These are phyloP conservation scores for Baronia brevicornis DNA, from an alignment of 2,888 invertebrate species.

Conservation along the genomic window DNA sequence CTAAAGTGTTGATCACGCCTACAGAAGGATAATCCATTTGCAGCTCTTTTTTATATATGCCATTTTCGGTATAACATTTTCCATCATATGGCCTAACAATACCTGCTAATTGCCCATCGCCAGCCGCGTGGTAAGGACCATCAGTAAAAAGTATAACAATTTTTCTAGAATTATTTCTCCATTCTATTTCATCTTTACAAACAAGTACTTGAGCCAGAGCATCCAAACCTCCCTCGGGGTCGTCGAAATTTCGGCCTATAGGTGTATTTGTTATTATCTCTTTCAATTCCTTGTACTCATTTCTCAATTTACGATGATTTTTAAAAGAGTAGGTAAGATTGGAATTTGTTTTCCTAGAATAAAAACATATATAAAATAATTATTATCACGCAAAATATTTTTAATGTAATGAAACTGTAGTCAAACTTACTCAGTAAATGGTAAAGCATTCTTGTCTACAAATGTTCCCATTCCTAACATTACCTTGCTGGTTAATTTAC, in stretches of 20 bases:
- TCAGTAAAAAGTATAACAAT: conserved; percentile 87
- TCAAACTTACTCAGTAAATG: conserved; percentile 41
- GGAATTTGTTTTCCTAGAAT: too few species aligned
- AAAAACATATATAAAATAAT: too few species aligned
- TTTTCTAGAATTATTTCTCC: conserved; percentile 84
- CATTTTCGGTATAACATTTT: conserved; percentile 76
- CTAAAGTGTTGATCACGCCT: conserved; percentile 75
- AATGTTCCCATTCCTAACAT: conserved; percentile 80
- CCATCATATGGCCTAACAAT: conserved; percentile 83
- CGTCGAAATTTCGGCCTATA: conserved; percentile 76
- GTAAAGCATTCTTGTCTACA: conserved; percentile 78
- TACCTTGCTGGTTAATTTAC: conserved; percentile 77
- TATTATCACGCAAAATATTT: too few species aligned
- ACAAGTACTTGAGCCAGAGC: conserved; percentile 86
- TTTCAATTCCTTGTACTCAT: conserved; percentile 63
- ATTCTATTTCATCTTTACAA: conserved; percentile 81
- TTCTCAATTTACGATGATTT: conserved; percentile 80
- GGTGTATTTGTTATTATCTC: conserved; percentile 46
- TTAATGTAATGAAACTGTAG: neutral
- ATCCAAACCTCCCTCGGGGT: conserved; percentile 90
- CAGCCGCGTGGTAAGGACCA: conserved; percentile 84
- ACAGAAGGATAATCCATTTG: conserved; percentile 87
- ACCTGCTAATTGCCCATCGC: conserved; percentile 83
- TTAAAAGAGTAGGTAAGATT: conserved; percentile 79
- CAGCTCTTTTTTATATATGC: conserved; percentile 70